Evolutionary conservation across 1,140 invertebrate genomes (phyloP), one percentile per base, ranked within the genome.

Genomic region (Leptinotarsa lineolata): DNA sequence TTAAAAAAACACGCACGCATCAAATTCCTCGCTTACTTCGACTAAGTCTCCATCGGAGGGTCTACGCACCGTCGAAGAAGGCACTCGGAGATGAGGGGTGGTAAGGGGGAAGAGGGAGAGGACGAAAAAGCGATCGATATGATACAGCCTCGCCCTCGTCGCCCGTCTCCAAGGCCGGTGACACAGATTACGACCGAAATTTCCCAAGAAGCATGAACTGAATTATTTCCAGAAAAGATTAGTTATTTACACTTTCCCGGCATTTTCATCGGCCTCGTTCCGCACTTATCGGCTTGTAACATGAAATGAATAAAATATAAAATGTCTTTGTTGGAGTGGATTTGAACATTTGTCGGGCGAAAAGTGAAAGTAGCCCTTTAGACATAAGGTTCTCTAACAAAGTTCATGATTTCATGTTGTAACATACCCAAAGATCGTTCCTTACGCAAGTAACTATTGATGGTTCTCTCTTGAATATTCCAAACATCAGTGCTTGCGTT

Each of bases 101-200:
- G 18, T 44, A 30, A 63, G 21, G 39, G 22, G 61, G 64, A 39
- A 30, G 22, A 18, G 71, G 18, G 15, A 44, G 65, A 39, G 48
- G 54, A 46, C 22, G n/a, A 24, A 24, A n/a, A 66, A 30, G 46
- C 66, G 74, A 73, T 76, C 74, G 74, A 76, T 76, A 76, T 46
- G 39, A 24, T 59, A 67, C 74, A 76, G 74, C 74, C 74, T 76
- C 74, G 74, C 74, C 74, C 74, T 73, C 74, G 74, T 64, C 71
- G 72, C 65, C 54, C 74, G 74, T 76, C 74, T 76, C 74, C 74
- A 76, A 76, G 74, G 74, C 72, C 74, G 71, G 24, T 76, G 74
- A 76, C 74, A 76, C 74, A 75, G 70, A 75, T 75, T 75, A 64
- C 61, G 20, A 64, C 20, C 61, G 61, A 64, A 64, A 20, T 64